These are phyloP conservation scores for Pogonocichla stellata DNA, from an alignment of 2,113 vertebrate genomes.

Conservation along the genomic window DNA sequence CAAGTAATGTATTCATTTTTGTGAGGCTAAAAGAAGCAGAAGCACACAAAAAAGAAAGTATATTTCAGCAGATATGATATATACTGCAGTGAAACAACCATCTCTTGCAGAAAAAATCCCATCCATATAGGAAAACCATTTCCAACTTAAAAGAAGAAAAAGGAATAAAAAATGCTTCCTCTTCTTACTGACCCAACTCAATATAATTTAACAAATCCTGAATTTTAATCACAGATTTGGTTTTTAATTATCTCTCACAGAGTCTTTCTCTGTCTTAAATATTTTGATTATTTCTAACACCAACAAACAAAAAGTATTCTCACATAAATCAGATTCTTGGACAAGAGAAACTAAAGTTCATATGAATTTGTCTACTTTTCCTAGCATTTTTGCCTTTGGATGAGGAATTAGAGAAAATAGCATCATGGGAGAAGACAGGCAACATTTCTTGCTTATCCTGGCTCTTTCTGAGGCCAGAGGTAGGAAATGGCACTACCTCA, in stretches of 20 bases:
- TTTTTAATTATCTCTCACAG: not conserved
- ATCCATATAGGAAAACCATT: not conserved
- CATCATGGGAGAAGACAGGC: not conserved
- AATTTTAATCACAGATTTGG: not conserved
- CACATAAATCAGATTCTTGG: not conserved
- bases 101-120: not conserved
- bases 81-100: not conserved
- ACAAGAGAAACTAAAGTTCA: not conserved
- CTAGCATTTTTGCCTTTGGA: not conserved
- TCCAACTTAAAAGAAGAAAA: not conserved
- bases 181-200: not conserved
- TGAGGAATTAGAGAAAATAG: not conserved
- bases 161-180: not conserved
- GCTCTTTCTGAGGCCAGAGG: not conserved
- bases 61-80: not conserved
- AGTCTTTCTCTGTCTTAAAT: not conserved
- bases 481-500: not conserved
- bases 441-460: not conserved
- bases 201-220: not conserved
- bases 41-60: not conserved
- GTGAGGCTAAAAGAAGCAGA: not conserved
- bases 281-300: not conserved
- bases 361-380: not conserved
- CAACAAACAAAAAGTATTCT: not conserved
- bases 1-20: not conserved